These are phyloP conservation scores for Aurelia aurita complex sp. Pacific DNA, from an alignment of 30 jellyfish, hydroid and myxozoan genomes.

Conservation along the genomic window DNA sequence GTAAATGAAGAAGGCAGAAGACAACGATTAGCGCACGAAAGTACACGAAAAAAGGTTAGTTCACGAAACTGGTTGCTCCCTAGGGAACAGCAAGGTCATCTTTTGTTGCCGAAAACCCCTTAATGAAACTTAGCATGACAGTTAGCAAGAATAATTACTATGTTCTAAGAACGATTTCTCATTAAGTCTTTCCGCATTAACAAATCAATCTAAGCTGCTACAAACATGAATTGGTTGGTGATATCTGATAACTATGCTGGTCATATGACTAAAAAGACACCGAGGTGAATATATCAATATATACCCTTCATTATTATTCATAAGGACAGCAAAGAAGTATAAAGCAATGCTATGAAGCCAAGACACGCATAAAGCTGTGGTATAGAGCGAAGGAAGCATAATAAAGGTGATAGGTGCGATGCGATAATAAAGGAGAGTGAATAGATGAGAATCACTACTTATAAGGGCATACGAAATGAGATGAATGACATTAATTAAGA, in stretches of 20 bases:
- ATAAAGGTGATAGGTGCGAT: no score
- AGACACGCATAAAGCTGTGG: background rate
- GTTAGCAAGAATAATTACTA: slow-evolving; percentile 64
- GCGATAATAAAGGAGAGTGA: no score
- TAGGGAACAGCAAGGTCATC: slow-evolving; percentile 37
- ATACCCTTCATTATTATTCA: background rate
- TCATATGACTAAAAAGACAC: background rate
- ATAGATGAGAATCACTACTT: background rate
- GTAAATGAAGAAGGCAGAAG: background rate
- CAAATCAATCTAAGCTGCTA: slow-evolving; percentile 45
- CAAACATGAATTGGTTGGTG: slow-evolving; percentile 22
- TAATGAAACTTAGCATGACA: slow-evolving; percentile 67
- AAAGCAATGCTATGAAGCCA: background rate
- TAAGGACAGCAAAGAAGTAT: background rate
- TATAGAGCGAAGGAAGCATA: no score
- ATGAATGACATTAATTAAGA: slow-evolving; percentile 38
- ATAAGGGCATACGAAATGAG: slow-evolving; percentile 32
- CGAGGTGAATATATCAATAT: background rate
- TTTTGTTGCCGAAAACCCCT: slow-evolving; percentile 36
- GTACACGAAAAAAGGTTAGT: background rate
- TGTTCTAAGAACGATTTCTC: slow-evolving; percentile 41
- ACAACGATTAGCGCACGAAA: no score
- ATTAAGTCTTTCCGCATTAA: slow-evolving; percentile 61
- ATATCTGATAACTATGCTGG: background rate
- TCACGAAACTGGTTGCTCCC: slow-evolving; percentile 44